Evolutionary conservation across 2,113 vertebrate species (phyloP).

Genomic region (Gopherus evgoodei): DNA sequence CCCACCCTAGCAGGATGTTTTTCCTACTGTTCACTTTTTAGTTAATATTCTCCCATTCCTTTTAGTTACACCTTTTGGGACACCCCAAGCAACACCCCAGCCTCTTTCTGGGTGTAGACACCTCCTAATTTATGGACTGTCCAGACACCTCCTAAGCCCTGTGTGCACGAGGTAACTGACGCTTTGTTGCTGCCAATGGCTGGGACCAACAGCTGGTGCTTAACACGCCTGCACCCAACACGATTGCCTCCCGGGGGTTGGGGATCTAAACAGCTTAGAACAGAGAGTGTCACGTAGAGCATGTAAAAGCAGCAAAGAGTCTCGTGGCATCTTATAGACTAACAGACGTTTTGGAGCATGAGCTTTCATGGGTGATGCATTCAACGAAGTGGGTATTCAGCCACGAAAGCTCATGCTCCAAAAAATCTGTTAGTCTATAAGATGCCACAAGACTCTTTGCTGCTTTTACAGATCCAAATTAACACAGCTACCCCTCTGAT

Average conservation of each 20-base stretch:
- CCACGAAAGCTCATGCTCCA: too few relatives aligned
- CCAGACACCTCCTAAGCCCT: not conserved
- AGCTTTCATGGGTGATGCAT: too few relatives aligned
- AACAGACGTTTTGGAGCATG: too few relatives aligned
- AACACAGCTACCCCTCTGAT: too few relatives aligned
- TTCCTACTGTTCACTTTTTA: not conserved
- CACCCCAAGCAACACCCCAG: not conserved
- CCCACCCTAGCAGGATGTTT: not conserved
- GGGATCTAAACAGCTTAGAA: not conserved
- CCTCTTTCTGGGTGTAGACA: not conserved
- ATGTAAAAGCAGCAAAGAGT: too few relatives aligned
- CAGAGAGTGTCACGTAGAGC: not conserved
- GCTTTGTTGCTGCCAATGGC: not conserved
- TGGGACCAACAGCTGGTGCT: rapidly evolving
- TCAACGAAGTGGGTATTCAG: too few relatives aligned
- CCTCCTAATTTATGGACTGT: not conserved
- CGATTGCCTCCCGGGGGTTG: not conserved
- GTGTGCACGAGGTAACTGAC: not conserved
- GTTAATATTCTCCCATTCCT: not conserved
- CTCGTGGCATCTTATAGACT: too few relatives aligned
- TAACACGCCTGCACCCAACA: not conserved
- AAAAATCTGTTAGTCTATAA: too few relatives aligned
- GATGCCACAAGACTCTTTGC: too few relatives aligned
- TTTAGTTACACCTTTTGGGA: not conserved
- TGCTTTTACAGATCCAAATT: too few relatives aligned